Conservation (phyloP, 1,140 invertebrate genomes). For the Lepidurus couesii region DNA sequence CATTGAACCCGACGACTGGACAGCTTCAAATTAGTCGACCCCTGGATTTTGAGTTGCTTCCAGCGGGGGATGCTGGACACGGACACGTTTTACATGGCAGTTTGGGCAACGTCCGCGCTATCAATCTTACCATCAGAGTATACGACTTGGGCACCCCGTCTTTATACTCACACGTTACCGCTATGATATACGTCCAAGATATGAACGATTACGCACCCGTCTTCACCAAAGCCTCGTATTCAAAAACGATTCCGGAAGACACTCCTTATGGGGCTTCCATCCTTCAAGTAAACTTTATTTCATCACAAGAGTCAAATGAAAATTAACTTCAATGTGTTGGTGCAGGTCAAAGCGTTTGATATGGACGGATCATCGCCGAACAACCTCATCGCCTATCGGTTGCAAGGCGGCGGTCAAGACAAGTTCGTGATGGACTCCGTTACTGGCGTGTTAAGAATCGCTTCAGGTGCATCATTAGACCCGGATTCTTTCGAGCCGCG, state of each 20-base stretch:
- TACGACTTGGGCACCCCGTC: conserved; percentile 71
- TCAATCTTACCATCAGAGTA: conserved; percentile 70
- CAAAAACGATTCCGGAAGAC: conserved; percentile 71
- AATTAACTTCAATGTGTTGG: not conserved
- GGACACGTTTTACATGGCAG: conserved; percentile 44
- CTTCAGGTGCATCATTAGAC: conserved; percentile 78
- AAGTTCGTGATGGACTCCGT: conserved; percentile 85
- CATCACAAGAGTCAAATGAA: too few relatives aligned
- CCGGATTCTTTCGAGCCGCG: conserved; percentile 71
- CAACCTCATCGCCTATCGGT: conserved; percentile 78
- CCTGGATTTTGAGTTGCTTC: conserved; percentile 67
- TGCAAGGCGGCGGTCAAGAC: conserved; percentile 77
- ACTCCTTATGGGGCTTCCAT: conserved; percentile 68
- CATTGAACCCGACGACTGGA: conserved; percentile 66
- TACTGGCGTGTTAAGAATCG: conserved; percentile 74
- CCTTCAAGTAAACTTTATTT: conserved; percentile 54
- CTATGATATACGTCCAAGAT: conserved; percentile 78
- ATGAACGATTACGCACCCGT: conserved; percentile 77
- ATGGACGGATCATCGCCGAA: conserved; percentile 78
- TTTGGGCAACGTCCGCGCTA: conserved; percentile 54
- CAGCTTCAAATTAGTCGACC: conserved; percentile 59
- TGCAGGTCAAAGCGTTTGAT: conserved; percentile 68
- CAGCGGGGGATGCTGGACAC: not conserved
- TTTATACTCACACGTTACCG: conserved; percentile 63
- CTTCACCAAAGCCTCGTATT: conserved; percentile 69